Conservation (phyloP, 1,140 invertebrate species). For the Gryon sp. region DNA sequence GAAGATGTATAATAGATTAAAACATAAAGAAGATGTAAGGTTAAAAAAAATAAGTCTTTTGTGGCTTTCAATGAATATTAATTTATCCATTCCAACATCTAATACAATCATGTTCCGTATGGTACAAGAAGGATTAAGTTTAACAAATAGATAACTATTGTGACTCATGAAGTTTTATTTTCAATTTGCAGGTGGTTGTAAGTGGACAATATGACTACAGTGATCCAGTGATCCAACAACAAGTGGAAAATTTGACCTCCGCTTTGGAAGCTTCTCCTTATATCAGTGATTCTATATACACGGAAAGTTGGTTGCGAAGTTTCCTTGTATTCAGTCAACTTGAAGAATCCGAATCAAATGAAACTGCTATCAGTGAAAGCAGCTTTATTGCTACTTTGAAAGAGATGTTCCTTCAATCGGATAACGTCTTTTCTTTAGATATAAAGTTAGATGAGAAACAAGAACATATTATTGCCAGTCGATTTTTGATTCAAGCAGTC, state of each 20-base stretch:
- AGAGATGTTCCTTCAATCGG: constrained; percentile 86
- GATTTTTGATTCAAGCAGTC: constrained; percentile 93
- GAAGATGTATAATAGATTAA: no score
- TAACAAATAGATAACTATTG: no score
- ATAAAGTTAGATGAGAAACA: constrained; percentile 89
- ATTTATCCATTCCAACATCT: no score
- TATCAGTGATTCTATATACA: constrained; percentile 88
- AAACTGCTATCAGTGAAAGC: constrained; percentile 80
- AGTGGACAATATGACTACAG: constrained; percentile 92
- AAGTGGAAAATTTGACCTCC: constrained; percentile 89
- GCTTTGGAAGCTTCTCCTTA: constrained; percentile 90
- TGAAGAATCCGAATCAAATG: not conserved
- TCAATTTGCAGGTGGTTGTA: constrained; percentile 87
- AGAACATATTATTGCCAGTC: constrained; percentile 88
- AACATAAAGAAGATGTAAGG: no score
- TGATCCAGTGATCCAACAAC: constrained; percentile 86
- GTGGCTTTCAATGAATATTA: no score
- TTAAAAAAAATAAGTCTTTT: no score
- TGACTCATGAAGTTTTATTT: not conserved
- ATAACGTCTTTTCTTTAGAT: constrained; percentile 88
- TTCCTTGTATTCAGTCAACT: constrained; percentile 80
- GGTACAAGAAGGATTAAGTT: no score
- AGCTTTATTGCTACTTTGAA: constrained; percentile 88
- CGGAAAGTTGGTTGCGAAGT: constrained; percentile 94
- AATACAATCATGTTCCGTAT: no score